A percentile compares a stretch with the other conserved stretches of the same genome.
Conservation (phyloP, 2,888 invertebrate species). For the Drosophila birchii region DNA sequence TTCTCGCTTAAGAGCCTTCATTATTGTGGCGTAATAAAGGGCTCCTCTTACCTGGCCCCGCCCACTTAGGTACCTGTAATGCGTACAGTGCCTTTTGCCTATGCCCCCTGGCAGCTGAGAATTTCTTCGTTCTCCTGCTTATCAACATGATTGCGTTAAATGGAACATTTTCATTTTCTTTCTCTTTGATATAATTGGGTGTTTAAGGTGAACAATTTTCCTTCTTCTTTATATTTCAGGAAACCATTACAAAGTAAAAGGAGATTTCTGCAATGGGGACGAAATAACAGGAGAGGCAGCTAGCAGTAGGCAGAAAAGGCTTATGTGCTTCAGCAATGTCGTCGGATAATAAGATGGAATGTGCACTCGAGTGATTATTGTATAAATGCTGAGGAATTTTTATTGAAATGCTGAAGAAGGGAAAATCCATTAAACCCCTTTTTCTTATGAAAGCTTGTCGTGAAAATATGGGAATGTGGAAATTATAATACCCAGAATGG, state of each 20-base stretch:
- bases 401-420: slow-evolving; percentile 5
- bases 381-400: slow-evolving; percentile 21
- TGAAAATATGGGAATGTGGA: neutral
- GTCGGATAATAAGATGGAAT: slow-evolving; percentile 20
- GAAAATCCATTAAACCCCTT: slow-evolving; percentile 19
- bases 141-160: slow-evolving; percentile 74
- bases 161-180: slow-evolving; percentile 59
- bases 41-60: slow-evolving; percentile 25
- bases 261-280: slow-evolving; percentile 8
- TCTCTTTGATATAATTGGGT: slow-evolving; percentile 68
- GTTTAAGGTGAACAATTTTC: slow-evolving; percentile 62
- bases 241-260: slow-evolving; percentile 56
- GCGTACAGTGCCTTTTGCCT: slow-evolving; percentile 10
- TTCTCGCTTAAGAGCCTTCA: slow-evolving; percentile 38
- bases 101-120: slow-evolving; percentile 47
- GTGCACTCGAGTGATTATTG: slow-evolving; percentile 30
- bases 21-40: slow-evolving; percentile 55
- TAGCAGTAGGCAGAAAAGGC: slow-evolving; percentile 47
- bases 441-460: neutral
- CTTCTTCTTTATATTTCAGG: slow-evolving; percentile 44
- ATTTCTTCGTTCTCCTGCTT: slow-evolving; percentile 37
- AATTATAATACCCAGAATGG: neutral
- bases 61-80: slow-evolving; percentile 12
- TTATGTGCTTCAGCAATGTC: slow-evolving; percentile 48
- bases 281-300: neutral